Evolutionary conservation across 1,140 invertebrate genomes (phyloP).

Genomic region (Archegozetes longisetosus): DNA sequence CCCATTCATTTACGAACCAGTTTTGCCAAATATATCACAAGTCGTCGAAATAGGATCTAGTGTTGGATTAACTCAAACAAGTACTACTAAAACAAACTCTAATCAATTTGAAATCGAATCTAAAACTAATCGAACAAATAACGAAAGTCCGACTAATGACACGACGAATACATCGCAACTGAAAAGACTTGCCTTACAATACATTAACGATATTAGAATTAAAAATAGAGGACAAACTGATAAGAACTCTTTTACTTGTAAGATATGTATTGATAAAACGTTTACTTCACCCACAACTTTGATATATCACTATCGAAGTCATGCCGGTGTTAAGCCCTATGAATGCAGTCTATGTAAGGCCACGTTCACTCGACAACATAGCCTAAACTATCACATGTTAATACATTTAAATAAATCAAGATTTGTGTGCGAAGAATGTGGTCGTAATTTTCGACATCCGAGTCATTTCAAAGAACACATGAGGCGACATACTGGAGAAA

Average conservation of each 20-base stretch:
- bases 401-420: constrained; percentile 47
- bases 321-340: constrained; percentile 49
- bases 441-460: constrained; percentile 46
- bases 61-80: too few relatives aligned
- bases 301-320: constrained; percentile 47
- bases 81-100: neutral
- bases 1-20: constrained; percentile 16
- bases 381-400: constrained; percentile 48
- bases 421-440: constrained; percentile 45
- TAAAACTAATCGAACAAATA: neutral
- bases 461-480: constrained; percentile 49
- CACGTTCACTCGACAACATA: constrained; percentile 47
- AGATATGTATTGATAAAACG: constrained; percentile 43
- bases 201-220: constrained; percentile 27
- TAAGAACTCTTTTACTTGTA: constrained; percentile 37
- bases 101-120: neutral
- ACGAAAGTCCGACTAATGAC: neutral
- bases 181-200: constrained; percentile 26
- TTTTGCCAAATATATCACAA: constrained; percentile 15
- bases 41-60: constrained; percentile 10
- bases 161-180: neutral
- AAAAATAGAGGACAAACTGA: constrained; percentile 26
- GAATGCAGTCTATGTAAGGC: constrained; percentile 42
- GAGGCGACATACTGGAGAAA: constrained; percentile 45
- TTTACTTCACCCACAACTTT: constrained; percentile 47